Evolutionary conservation across 2,888 invertebrate species (phyloP).

Genomic region (Emmelina monodactyla): DNA sequence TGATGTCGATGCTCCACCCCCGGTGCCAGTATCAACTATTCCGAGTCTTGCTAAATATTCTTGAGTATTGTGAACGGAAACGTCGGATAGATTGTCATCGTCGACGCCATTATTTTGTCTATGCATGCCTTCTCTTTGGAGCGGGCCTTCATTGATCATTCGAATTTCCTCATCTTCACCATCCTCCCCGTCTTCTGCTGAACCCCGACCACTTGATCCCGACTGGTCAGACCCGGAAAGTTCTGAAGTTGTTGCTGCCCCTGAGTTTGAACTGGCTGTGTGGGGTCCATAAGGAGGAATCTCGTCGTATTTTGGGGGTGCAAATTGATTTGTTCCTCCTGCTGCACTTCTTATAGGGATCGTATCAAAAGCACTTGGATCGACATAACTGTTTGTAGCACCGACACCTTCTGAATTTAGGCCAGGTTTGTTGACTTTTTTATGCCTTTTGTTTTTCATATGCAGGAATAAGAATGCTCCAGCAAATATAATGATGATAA

Average conservation of each 20-base stretch:
- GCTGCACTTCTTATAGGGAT: slow-evolving; percentile 81
- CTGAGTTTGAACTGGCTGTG: slow-evolving; percentile 79
- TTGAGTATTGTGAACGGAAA: slow-evolving; percentile 92
- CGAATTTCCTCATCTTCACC: slow-evolving; percentile 96
- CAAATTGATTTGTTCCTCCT: slow-evolving; percentile 73
- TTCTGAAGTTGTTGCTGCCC: slow-evolving; percentile 86
- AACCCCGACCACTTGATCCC: slow-evolving; percentile 94
- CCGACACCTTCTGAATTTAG: slow-evolving; percentile 77
- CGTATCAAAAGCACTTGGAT: slow-evolving; percentile 88
- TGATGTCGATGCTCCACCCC: slow-evolving; percentile 71
- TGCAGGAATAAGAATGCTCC: slow-evolving; percentile 87
- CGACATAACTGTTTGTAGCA: slow-evolving; percentile 84
- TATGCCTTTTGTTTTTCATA: slow-evolving; percentile 81
- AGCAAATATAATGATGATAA: slow-evolving; percentile 83
- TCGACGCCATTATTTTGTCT: slow-evolving; percentile 64
- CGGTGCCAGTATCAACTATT: slow-evolving; percentile 83
- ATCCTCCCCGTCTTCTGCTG: slow-evolving; percentile 92
- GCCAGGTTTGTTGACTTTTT: slow-evolving; percentile 80
- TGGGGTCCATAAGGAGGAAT: slow-evolving; percentile 86
- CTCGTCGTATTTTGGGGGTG: slow-evolving; percentile 91
- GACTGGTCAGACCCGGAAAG: slow-evolving; percentile 94
- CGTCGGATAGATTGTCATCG: slow-evolving; percentile 83
- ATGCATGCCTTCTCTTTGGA: slow-evolving; percentile 77
- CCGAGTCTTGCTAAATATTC: slow-evolving; percentile 94
- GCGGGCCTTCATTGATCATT: slow-evolving; percentile 94